A percentile compares a stretch with the other conserved stretches of the same genome.
Conservation (phyloP, 2,888 invertebrate genomes). For the Heliconius ismenius region DNA sequence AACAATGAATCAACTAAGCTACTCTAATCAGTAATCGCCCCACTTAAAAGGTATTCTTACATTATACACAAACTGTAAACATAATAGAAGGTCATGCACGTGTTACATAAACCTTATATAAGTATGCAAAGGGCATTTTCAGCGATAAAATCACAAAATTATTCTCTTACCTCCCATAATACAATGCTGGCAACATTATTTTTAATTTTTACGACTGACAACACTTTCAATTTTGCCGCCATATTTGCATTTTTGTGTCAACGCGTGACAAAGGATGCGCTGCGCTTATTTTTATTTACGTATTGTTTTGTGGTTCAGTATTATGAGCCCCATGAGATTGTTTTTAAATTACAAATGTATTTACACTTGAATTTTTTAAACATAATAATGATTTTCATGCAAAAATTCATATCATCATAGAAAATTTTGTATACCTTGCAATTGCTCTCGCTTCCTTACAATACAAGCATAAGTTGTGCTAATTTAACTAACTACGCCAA, state of each 20-base stretch:
- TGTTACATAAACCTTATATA: constrained; percentile 40
- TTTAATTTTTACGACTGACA: constrained; percentile 43
- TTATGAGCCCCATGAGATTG: constrained; percentile 7
- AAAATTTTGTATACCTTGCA: background rate
- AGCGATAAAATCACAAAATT: constrained; percentile 33
- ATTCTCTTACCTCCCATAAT: constrained; percentile 33
- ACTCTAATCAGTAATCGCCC: constrained; percentile 38
- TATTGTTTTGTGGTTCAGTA: constrained; percentile 18
- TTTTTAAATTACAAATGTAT: background rate
- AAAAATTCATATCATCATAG: background rate
- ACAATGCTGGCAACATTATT: constrained; percentile 31
- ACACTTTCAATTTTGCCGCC: constrained; percentile 39
- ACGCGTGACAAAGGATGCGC: background rate
- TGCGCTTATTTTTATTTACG: constrained; percentile 20
- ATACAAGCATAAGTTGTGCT: background rate
- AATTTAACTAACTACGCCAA: background rate
- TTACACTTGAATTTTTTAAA: background rate
- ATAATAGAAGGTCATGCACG: constrained; percentile 41
- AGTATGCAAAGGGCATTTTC: constrained; percentile 42
- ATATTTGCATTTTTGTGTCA: constrained; percentile 41
- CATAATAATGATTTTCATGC: background rate
- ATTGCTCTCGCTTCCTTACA: background rate
- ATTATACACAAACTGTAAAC: constrained; percentile 34
- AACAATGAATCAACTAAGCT: constrained; percentile 41
- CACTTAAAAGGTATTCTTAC: constrained; percentile 38